phyloP scores from a whole-genome alignment of 2,888 invertebrate species.

The Acanthosepion lycidas region DNA sequence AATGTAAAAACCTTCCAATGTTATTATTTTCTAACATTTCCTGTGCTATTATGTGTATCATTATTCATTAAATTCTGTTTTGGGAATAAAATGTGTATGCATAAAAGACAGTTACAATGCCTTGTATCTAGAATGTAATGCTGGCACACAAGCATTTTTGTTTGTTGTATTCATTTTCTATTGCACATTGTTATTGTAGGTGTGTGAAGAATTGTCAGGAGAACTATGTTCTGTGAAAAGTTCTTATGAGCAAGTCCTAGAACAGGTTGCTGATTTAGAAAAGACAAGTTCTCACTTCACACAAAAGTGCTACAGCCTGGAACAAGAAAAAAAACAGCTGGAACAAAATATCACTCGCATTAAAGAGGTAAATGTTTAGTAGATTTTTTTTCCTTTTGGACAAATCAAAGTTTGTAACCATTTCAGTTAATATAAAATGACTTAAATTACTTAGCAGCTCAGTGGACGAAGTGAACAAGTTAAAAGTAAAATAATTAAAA shows the following conservation, averaged over 20 bases:
- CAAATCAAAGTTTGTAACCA: not conserved
- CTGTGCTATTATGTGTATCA: too few species aligned
- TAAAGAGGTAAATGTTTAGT: constrained; percentile 59
- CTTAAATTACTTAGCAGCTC: not conserved
- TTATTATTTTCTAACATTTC: too few species aligned
- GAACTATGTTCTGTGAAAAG: constrained; percentile 67
- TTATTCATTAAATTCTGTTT: too few species aligned
- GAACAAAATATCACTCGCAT: constrained; percentile 65
- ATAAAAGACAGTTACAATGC: too few species aligned
- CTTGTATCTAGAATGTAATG: too few species aligned
- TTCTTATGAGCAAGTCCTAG: constrained; percentile 67
- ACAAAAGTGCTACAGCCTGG: constrained; percentile 66
- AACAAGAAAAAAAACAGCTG: constrained; percentile 67
- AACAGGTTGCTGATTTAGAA: constrained; percentile 66
- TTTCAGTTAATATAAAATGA: not conserved
- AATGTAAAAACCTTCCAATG: too few species aligned
- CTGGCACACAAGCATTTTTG: too few species aligned
- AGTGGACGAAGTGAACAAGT: too few species aligned
- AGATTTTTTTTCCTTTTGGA: not conserved
- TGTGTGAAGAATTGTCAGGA: constrained; percentile 65
- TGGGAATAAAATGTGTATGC: too few species aligned
- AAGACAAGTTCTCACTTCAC: constrained; percentile 64
- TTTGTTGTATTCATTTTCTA: not conserved
- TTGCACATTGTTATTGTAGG: constrained; percentile 54
- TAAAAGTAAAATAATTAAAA: too few species aligned